phyloP scores from a whole-genome alignment of 2,797 vertebrate genomes.

The Halcyon badia region DNA sequence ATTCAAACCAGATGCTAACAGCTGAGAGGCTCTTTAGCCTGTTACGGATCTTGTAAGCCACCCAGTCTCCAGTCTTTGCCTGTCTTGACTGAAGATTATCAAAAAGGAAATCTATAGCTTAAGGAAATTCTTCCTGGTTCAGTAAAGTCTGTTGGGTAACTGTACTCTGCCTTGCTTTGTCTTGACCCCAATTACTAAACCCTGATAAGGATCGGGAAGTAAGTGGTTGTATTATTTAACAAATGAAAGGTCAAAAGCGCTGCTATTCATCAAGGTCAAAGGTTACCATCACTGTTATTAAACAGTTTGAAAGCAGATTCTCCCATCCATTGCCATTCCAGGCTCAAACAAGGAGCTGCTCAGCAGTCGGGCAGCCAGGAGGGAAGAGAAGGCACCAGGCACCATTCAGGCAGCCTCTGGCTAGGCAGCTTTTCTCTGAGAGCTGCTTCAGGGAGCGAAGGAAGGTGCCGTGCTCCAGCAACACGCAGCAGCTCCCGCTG shows the following conservation, averaged over 20 bases:
- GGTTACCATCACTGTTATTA: conserved; percentile 76
- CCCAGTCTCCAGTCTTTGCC: conserved; percentile 37
- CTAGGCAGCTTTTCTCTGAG: neutral
- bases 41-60: conserved; percentile 30
- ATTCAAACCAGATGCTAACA: conserved; percentile 70
- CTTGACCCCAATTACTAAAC: conserved; percentile 74
- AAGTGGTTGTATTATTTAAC: conserved; percentile 75
- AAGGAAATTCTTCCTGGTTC: conserved; percentile 61
- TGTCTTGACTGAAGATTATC: conserved; percentile 45
- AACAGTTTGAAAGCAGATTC: conserved; percentile 63
- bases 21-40: conserved; percentile 53
- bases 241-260: conserved; percentile 70
- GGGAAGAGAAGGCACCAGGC: neutral
- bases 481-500: neutral
- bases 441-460: neutral
- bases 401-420: neutral
- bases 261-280: conserved; percentile 69
- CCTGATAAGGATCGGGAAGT: conserved; percentile 66
- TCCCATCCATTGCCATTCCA: conserved; percentile 11
- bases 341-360: neutral
- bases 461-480: neutral
- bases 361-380: neutral
- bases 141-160: conserved; percentile 37
- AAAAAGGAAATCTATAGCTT: conserved; percentile 56
- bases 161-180: conserved; percentile 55